Evolutionary conservation across 2,888 invertebrate genomes (phyloP).

Genomic region (Branchipolynoe longqiensis): DNA sequence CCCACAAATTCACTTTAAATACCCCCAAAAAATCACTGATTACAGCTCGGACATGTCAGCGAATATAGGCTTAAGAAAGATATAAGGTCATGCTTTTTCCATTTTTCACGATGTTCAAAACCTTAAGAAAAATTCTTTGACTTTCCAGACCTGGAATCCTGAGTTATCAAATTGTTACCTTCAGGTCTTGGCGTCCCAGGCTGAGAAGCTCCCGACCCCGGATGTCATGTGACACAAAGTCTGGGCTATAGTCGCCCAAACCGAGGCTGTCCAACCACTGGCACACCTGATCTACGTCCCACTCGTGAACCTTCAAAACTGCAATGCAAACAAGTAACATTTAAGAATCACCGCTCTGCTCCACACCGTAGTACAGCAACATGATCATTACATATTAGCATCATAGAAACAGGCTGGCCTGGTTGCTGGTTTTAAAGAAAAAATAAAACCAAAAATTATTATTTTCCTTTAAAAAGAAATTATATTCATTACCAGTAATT

Average conservation of each 20-base stretch:
- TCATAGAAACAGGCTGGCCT: no score
- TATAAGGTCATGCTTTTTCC: background rate
- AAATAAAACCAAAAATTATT: no score
- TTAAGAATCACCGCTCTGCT: no score
- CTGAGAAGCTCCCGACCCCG: conserved; percentile 93
- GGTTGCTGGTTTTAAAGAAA: no score
- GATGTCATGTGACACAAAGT: conserved; percentile 94
- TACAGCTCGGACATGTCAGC: background rate
- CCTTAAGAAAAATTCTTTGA: background rate
- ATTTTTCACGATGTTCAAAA: background rate
- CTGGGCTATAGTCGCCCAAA: conserved; percentile 94
- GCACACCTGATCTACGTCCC: conserved; percentile 95
- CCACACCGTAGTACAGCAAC: no score
- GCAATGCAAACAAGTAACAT: no score
- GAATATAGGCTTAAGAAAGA: background rate
- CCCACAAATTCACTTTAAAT: background rate
- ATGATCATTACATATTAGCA: no score
- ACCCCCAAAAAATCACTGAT: background rate
- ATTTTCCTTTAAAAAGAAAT: no score
- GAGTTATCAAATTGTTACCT: conserved; percentile 76
- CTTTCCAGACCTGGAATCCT: no score
- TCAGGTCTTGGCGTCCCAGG: conserved; percentile 88
- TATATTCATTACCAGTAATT: no score
- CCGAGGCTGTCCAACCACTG: conserved; percentile 94
- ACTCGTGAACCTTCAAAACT: conserved; percentile 83